Evolutionary conservation across 1,140 invertebrate genomes (phyloP).

Genomic region (Drosophila obscura): DNA sequence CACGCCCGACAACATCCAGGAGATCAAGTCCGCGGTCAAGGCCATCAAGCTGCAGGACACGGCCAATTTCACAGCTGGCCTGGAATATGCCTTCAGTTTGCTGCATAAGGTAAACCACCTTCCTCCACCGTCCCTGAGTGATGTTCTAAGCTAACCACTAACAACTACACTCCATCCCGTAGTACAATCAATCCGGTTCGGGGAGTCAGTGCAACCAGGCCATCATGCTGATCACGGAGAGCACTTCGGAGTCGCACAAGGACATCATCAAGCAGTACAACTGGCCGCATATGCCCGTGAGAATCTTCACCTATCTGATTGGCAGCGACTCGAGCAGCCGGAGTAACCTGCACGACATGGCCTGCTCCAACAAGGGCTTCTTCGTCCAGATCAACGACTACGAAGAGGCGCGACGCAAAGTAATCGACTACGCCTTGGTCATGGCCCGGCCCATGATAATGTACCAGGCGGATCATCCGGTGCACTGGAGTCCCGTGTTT

Average conservation of each 20-base stretch:
- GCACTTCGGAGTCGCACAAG: conserved; percentile 88
- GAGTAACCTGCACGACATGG: conserved; percentile 95
- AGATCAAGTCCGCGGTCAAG: conserved; percentile 90
- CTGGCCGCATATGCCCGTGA: conserved; percentile 94
- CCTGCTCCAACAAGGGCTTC: conserved; percentile 98
- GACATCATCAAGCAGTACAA: conserved; percentile 92
- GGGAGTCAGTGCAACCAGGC: conserved; percentile 98
- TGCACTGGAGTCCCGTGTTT: conserved; percentile 96
- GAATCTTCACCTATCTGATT: conserved; percentile 98
- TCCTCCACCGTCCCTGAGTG: no score
- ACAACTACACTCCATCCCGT: conserved; percentile 34
- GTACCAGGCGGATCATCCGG: conserved; percentile 94
- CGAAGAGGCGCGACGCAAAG: conserved; percentile 93
- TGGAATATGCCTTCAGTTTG: conserved; percentile 95
- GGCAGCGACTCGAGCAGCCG: conserved; percentile 95
- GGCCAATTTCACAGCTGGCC: conserved; percentile 96
- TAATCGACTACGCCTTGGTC: conserved; percentile 95
- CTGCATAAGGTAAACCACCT: conserved; percentile 89
- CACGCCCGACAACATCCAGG: conserved; percentile 93
- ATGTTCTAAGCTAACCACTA: neutral
- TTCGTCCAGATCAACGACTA: conserved; percentile 93
- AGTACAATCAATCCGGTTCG: conserved; percentile 91
- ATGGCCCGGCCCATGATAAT: conserved; percentile 95
- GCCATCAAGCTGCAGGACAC: conserved; percentile 89
- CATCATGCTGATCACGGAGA: conserved; percentile 97